Evolutionary conservation across 1,140 invertebrate genomes (phyloP), one percentile per base, ranked within the genome.

Genomic region (Triops longicaudatus): DNA sequence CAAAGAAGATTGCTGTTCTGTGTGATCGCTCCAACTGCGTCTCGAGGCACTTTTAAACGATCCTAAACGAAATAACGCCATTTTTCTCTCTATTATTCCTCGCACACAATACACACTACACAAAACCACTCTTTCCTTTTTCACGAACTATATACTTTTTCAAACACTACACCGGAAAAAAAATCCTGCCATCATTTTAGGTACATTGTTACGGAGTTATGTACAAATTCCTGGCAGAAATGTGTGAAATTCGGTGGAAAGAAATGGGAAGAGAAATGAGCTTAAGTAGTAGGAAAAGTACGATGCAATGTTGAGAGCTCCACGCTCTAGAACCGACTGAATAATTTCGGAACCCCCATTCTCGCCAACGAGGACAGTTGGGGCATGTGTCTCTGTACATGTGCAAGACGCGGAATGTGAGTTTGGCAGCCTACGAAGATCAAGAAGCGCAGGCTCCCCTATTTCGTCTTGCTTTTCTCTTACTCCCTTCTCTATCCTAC

Each of bases 21-120:
- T 14, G 17, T 63, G 50, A 7, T 63, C 50, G 22, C 50, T 63
- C 50, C 50, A 63, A 63, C 50, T 63, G 50, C 50, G 50, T 63
- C 50, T 63, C 1, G 50, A 63, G n/a, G 50, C 50, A 63, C 50
- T 63, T 63, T 63, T 63, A 63, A 63, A 63, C 22, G 50, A 63
- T 4, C 50, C 50, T 22, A 63, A 63, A 6, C 50, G 50, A 63
- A 63, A 63, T 63, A 63, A 63, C 50, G 50, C 50, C 50, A 63
- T 63, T 22, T 63, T 17, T n/a, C n/a, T 11, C 44, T 22, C 22
- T 63, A n/a, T n/a, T 63, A n/a, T 63, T 63, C 50, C 50, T 63
- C 50, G 6, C 4, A 63, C 22, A 63, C 22, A 17, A n/a, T 17
- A 22, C 14, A 5, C 17, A 14, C 50, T 17, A 63, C 50, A 63